phyloP scores from a whole-genome alignment of 2,888 invertebrate genomes.

The Caenorhabditis sp. region DNA sequence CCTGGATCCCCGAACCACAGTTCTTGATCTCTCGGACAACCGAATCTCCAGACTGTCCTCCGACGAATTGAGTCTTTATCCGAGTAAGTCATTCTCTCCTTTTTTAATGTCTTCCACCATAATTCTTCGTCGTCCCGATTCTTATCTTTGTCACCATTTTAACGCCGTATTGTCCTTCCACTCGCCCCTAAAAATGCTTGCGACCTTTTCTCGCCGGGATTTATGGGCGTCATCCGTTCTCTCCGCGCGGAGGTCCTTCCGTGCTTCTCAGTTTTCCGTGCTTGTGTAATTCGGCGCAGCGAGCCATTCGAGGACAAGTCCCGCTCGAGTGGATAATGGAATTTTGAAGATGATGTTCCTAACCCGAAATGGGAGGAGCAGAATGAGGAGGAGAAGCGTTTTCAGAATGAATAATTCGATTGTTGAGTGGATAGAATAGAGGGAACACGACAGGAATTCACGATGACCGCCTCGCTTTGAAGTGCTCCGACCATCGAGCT shows the following conservation, averaged over 20 bases:
- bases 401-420: constrained; percentile 54
- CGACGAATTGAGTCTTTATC: constrained; percentile 65
- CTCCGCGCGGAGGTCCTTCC: not conserved
- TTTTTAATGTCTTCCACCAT: not conserved
- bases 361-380: constrained; percentile 12
- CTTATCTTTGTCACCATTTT: constrained; percentile 27
- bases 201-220: constrained; percentile 6
- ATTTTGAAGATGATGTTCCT: constrained; percentile 57
- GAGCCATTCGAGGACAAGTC: constrained; percentile 7
- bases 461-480: constrained; percentile 32
- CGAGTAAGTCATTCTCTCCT: constrained; percentile 55
- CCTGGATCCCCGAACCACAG: constrained; percentile 60
- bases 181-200: constrained; percentile 5
- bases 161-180: constrained; percentile 39
- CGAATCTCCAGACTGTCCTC: constrained; percentile 54
- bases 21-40: constrained; percentile 60
- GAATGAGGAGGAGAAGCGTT: constrained; percentile 16
- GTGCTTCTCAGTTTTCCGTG: constrained; percentile 3
- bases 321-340: constrained; percentile 60
- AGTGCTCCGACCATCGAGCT: constrained; percentile 16
- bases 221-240: constrained; percentile 1
- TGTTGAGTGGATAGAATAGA: constrained; percentile 42
- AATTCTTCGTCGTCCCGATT: constrained; percentile 9
- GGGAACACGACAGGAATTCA: constrained; percentile 9
- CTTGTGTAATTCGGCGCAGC: constrained; percentile 20